Evolutionary conservation across 2,113 vertebrate genomes (phyloP).

Genomic region (Misgurnus mizolepis): DNA sequence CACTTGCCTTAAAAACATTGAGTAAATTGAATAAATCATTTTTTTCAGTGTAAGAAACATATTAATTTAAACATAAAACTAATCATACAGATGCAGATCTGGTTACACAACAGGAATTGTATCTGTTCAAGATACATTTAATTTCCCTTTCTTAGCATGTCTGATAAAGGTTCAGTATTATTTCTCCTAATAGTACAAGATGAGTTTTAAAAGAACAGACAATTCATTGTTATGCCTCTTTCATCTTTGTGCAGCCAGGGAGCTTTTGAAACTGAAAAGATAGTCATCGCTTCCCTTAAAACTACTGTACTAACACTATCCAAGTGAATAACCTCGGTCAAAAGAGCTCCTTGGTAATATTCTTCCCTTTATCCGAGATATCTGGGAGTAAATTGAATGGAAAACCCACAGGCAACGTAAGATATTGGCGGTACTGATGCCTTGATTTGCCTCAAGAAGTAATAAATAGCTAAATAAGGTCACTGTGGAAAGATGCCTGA

Average conservation of each 20-base stretch:
- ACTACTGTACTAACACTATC: constrained; percentile 57
- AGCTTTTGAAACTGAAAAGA: neutral
- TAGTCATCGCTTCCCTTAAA: constrained; percentile 44
- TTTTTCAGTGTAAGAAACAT: too few species aligned
- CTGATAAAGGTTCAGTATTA: neutral
- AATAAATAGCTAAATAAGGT: constrained; percentile 74
- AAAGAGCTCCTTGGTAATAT: constrained; percentile 70
- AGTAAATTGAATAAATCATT: too few species aligned
- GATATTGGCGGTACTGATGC: constrained; percentile 76
- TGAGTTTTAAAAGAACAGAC: neutral
- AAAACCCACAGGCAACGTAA: constrained; percentile 77
- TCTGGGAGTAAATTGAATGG: constrained; percentile 83
- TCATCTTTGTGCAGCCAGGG: neutral
- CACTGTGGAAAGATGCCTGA: constrained; percentile 53
- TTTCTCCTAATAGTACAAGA: neutral
- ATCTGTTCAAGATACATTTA: too few species aligned
- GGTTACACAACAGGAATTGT: neutral
- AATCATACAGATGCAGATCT: neutral
- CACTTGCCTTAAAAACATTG: too few species aligned
- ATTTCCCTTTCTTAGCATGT: neutral
- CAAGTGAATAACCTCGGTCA: constrained; percentile 75
- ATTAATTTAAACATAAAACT: too few species aligned
- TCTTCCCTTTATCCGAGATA: constrained; percentile 71
- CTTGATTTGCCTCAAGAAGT: constrained; percentile 67
- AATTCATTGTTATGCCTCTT: neutral